Conservation (phyloP, 2,888 invertebrate species). For the Neoaliturus tenellus region DNA sequence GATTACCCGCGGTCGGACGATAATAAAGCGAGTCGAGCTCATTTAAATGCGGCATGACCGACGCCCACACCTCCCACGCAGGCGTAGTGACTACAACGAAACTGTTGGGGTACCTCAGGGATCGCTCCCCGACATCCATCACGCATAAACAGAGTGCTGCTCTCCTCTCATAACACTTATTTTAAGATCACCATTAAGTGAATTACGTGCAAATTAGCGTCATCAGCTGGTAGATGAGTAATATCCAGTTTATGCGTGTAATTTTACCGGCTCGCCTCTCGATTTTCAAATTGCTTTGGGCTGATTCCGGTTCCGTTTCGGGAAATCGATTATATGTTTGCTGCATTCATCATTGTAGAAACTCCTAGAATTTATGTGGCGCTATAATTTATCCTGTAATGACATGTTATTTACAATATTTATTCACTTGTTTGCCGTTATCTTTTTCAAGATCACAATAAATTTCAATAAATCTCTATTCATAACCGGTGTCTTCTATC, state of each 20-base stretch:
- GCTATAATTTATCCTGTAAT: too few relatives aligned
- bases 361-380: too few relatives aligned
- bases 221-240: not conserved
- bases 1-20: conserved; percentile 1
- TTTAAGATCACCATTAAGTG: not conserved
- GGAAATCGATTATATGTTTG: not conserved
- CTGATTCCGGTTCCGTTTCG: not conserved
- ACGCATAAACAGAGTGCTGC: not conserved
- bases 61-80: not conserved
- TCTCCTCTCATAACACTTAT: not conserved
- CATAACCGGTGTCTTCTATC: too few relatives aligned
- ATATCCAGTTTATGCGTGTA: not conserved
- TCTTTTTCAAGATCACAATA: too few relatives aligned
- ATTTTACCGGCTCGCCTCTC: conserved; percentile 8
- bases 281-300: not conserved
- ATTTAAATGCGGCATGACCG: conserved; percentile 43
- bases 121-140: not conserved
- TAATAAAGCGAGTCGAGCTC: conserved; percentile 39
- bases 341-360: too few relatives aligned
- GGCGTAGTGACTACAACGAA: too few relatives aligned
- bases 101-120: too few relatives aligned
- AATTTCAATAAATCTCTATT: too few relatives aligned
- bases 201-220: conserved; percentile 33
- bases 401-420: too few relatives aligned
- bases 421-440: too few relatives aligned